Conservation (phyloP, 2,113 vertebrate species). For the Muscicapa adusta region DNA sequence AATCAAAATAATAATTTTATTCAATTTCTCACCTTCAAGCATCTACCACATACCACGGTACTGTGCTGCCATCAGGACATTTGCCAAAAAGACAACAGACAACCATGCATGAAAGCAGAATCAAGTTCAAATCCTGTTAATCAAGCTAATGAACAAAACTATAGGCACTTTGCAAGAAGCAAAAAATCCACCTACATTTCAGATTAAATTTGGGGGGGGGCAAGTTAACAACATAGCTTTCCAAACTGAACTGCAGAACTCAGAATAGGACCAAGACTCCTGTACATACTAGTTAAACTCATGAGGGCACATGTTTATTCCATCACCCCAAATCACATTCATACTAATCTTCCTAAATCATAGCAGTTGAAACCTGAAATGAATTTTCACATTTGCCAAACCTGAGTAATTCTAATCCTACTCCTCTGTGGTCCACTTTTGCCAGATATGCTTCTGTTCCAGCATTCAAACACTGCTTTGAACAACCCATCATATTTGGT, state of each 20-base stretch:
- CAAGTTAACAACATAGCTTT: background rate
- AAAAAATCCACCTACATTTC: background rate
- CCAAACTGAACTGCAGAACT: background rate
- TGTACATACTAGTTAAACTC: rapidly evolving
- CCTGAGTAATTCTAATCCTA: background rate
- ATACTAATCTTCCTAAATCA: background rate
- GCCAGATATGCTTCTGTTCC: background rate
- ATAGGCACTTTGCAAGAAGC: background rate
- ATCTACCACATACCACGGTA: background rate
- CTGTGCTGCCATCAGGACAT: background rate
- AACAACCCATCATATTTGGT: background rate
- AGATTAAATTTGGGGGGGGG: background rate
- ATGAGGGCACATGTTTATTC: background rate
- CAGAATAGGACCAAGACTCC: background rate
- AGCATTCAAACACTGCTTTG: background rate
- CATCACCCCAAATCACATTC: background rate
- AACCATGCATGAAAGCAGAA: background rate
- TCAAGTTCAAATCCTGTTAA: background rate
- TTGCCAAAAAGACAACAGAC: background rate
- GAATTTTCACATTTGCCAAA: background rate
- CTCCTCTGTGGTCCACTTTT: background rate
- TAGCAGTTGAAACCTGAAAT: background rate
- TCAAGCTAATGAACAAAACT: background rate
- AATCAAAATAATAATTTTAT: background rate
- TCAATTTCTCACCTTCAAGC: background rate